A percentile compares a stretch with the other conserved stretches of the same genome.
phyloP scores from a whole-genome alignment of 2,888 invertebrate species.

The Elegia similella region DNA sequence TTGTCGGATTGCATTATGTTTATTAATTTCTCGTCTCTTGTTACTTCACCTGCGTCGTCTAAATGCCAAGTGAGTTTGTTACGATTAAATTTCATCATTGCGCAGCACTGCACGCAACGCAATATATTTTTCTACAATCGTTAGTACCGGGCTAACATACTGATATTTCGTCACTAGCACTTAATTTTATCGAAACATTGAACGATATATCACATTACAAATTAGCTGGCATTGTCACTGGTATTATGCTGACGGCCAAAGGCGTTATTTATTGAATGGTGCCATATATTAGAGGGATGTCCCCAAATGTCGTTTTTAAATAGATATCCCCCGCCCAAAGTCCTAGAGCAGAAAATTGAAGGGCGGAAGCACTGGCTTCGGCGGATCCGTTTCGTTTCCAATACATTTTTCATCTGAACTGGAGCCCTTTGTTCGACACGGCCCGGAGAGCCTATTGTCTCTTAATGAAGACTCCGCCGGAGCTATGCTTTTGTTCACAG shows the following conservation, averaged over 20 bases:
- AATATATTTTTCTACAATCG: background rate
- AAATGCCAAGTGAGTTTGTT: constrained; percentile 5
- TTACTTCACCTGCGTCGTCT: constrained; percentile 1
- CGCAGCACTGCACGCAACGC: too few species aligned
- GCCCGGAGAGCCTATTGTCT: constrained; percentile 25
- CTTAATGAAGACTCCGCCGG: constrained; percentile 20
- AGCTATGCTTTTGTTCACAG: constrained; percentile 10
- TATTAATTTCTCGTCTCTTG: background rate
- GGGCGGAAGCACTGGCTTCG: background rate
- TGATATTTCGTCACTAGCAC: background rate
- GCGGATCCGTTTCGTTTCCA: constrained; percentile 26
- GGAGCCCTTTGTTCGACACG: constrained; percentile 29
- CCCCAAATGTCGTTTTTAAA: too few species aligned
- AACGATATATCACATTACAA: too few species aligned
- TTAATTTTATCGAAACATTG: too few species aligned
- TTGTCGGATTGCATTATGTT: background rate
- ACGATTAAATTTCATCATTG: constrained; percentile 3
- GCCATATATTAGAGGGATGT: too few species aligned
- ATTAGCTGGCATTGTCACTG: too few species aligned
- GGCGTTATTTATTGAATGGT: too few species aligned
- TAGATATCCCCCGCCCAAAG: too few species aligned
- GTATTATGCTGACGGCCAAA: too few species aligned
- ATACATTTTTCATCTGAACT: constrained; percentile 31
- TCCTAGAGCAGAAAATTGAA: background rate
- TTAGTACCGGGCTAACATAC: background rate